Evolutionary conservation across 2,888 invertebrate genomes (phyloP).

Genomic region (Synanthedon vespiformis): DNA sequence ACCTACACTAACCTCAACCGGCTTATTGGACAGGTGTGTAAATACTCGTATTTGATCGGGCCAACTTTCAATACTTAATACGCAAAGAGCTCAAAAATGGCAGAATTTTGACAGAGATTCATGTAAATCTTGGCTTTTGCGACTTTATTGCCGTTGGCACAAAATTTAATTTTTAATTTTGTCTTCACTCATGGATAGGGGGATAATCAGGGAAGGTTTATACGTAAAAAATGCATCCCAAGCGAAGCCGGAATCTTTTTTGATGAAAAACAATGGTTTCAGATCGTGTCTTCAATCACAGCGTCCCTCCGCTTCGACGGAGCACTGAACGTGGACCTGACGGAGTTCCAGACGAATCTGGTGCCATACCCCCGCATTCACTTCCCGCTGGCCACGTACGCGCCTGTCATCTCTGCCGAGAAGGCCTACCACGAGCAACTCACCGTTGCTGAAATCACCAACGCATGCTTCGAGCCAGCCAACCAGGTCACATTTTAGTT

Average conservation of each 20-base stretch:
- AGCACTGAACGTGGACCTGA: constrained; percentile 92
- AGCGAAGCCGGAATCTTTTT: too few species aligned
- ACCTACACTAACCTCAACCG: constrained; percentile 90
- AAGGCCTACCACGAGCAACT: constrained; percentile 94
- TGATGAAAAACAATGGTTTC: constrained; percentile 12
- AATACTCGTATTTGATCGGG: background rate
- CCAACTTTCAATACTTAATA: background rate
- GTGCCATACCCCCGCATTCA: constrained; percentile 96
- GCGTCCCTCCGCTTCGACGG: constrained; percentile 93
- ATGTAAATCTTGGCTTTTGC: too few species aligned
- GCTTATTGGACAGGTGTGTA: constrained; percentile 78
- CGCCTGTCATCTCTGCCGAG: constrained; percentile 92
- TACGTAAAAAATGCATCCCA: too few species aligned
- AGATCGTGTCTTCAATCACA: constrained; percentile 94
- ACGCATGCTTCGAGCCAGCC: constrained; percentile 94
- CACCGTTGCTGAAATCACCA: constrained; percentile 92
- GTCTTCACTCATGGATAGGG: too few species aligned
- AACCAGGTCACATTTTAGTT: constrained; percentile 71
- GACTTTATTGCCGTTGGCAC: too few species aligned
- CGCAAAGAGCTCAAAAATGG: too few species aligned
- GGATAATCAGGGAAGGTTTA: too few species aligned
- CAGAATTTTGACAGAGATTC: too few species aligned
- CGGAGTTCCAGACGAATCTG: constrained; percentile 93
- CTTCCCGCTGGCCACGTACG: constrained; percentile 92
- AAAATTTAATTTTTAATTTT: too few species aligned